Percentiles rank a stretch among this genome's conserved stretches.
phyloP scores from a whole-genome alignment of 2,113 vertebrate species.

The Silurus meridionalis region DNA sequence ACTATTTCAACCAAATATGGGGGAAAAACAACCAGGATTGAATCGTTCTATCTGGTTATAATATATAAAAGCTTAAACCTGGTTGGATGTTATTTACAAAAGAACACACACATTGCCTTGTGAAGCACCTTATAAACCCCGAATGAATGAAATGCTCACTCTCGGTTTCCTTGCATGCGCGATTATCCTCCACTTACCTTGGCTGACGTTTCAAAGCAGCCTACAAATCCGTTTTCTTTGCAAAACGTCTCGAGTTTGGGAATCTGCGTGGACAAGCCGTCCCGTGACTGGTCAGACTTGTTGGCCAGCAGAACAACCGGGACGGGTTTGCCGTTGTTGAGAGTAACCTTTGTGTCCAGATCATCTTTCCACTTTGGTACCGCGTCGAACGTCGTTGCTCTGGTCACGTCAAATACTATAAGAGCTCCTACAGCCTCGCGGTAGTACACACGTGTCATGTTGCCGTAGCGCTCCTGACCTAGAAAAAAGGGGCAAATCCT shows the following conservation, averaged over 20 bases:
- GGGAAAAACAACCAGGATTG: neutral
- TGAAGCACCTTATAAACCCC: neutral
- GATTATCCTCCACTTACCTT: slow-evolving; percentile 64
- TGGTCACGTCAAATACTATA: slow-evolving; percentile 80
- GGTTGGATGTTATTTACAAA: neutral
- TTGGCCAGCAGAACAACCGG: slow-evolving; percentile 78
- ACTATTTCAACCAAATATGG: neutral
- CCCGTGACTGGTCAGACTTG: slow-evolving; percentile 74
- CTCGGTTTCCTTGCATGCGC: slow-evolving; percentile 14
- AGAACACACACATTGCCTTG: neutral
- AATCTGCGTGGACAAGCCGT: slow-evolving; percentile 70
- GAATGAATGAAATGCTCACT: neutral
- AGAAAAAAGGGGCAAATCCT: neutral
- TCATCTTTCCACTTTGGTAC: slow-evolving; percentile 82
- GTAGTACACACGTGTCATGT: slow-evolving; percentile 85
- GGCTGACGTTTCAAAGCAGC: slow-evolving; percentile 79
- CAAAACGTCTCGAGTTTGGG: slow-evolving; percentile 76
- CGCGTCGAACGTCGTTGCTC: slow-evolving; percentile 77
- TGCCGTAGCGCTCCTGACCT: slow-evolving; percentile 83
- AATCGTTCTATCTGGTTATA: neutral
- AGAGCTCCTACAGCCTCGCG: slow-evolving; percentile 79
- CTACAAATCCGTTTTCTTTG: slow-evolving; percentile 73
- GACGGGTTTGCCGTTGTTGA: slow-evolving; percentile 73
- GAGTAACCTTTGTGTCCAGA: slow-evolving; percentile 77
- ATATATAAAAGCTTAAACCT: neutral